Conservation (phyloP, 2,113 vertebrate genomes). For the Elanus axillaris region DNA sequence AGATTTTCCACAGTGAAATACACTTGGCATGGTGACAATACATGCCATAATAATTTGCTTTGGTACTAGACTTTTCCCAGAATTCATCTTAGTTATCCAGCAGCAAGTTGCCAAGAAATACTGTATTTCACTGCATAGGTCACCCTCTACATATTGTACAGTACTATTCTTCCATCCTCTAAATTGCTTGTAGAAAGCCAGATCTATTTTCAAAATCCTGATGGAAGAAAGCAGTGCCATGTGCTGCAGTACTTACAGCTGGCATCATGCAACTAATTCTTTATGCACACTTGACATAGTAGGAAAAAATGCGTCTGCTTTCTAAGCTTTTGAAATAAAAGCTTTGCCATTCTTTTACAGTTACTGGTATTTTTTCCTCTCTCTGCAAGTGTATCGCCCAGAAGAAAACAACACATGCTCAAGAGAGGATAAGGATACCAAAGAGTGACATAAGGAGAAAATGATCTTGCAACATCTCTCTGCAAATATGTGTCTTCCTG, state of each 20-base stretch:
- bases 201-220: neutral
- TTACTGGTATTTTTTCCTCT: neutral
- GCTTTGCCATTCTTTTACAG: neutral
- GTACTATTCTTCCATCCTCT: neutral
- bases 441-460: neutral
- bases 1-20: neutral
- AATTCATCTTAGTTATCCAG: neutral
- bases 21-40: neutral
- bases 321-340: neutral
- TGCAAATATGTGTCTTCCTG: rapidly evolving
- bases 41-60: neutral
- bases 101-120: neutral
- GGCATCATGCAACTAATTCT: neutral
- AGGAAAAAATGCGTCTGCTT: neutral
- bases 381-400: neutral
- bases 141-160: neutral
- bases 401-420: rapidly evolving
- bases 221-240: neutral
- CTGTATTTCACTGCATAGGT: neutral
- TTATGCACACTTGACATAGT: rapidly evolving
- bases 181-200: neutral
- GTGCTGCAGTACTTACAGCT: neutral
- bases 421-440: neutral
- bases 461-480: rapidly evolving
- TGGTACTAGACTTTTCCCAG: neutral